These are phyloP conservation scores for Plestiodon gilberti DNA, from an alignment of 2,113 vertebrate genomes.

Conservation along the genomic window DNA sequence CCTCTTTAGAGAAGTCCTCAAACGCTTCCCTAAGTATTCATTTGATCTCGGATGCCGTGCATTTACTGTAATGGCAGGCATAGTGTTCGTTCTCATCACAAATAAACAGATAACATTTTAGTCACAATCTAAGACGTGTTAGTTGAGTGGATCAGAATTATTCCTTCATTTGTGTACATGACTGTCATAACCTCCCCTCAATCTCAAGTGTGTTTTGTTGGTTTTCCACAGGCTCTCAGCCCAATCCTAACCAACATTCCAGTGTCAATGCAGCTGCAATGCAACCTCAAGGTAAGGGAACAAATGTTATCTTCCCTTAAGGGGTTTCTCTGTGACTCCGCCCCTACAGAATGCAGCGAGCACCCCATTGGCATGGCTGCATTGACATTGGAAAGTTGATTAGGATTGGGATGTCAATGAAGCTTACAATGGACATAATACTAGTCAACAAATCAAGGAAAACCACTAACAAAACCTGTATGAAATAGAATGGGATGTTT, in stretches of 20 bases:
- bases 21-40: neutral
- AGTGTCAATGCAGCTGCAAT: no score
- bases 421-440: neutral
- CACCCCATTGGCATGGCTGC: no score
- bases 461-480: neutral
- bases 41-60: neutral
- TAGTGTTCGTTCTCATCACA: neutral
- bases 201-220: neutral
- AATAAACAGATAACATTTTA: conserved; percentile 6
- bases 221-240: neutral
- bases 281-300: no score
- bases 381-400: no score
- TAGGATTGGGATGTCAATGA: no score
- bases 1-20: neutral
- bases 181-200: neutral
- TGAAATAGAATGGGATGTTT: no score
- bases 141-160: neutral
- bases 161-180: neutral
- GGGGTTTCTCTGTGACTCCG: no score
- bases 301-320: no score
- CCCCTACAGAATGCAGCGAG: no score
- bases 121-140: neutral
- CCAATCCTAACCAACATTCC: no score
- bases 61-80: neutral
- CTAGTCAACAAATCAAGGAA: neutral